Evolutionary conservation across 2,797 vertebrate genomes (phyloP).

Genomic region (Cyprinella venusta): DNA sequence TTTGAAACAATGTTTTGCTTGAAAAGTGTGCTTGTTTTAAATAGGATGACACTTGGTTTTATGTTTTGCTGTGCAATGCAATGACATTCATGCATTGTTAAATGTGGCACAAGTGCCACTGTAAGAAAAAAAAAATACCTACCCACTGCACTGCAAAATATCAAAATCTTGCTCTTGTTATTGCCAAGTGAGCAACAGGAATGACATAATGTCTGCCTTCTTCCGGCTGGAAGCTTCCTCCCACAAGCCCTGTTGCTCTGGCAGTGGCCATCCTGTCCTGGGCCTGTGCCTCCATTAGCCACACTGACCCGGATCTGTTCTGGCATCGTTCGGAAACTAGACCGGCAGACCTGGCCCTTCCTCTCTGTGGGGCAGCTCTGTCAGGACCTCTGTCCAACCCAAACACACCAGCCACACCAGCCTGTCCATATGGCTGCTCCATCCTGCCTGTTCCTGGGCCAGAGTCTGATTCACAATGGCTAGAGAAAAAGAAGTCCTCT

Average conservation of each 20-base stretch:
- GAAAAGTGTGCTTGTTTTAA: not conserved
- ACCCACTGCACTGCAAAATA: not conserved
- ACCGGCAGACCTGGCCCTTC: conserved; percentile 56
- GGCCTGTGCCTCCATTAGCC: conserved; percentile 39
- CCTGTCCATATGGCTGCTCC: conserved; percentile 64
- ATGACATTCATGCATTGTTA: conserved; percentile 5
- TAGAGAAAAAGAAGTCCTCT: conserved; percentile 35
- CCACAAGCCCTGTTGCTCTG: conserved; percentile 32
- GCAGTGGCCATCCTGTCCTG: conserved; percentile 45
- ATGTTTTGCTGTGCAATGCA: conserved; percentile 9
- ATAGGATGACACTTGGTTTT: not conserved
- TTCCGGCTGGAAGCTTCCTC: conserved; percentile 37
- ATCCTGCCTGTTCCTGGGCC: conserved; percentile 54
- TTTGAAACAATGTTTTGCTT: not conserved
- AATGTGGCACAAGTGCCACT: not conserved
- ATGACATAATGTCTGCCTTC: conserved; percentile 32
- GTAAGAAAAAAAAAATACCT: not conserved
- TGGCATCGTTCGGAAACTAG: conserved; percentile 46
- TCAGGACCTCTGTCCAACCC: conserved; percentile 59
- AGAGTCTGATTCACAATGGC: conserved; percentile 43
- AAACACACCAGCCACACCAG: conserved; percentile 60
- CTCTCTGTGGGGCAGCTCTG: conserved; percentile 58
- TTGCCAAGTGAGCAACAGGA: conserved; percentile 42
- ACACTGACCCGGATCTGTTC: conserved; percentile 51
- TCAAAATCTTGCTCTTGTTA: not conserved